Evolutionary conservation across 2,113 vertebrate genomes (phyloP).

Genomic region (Cyprinodon variegatus): DNA sequence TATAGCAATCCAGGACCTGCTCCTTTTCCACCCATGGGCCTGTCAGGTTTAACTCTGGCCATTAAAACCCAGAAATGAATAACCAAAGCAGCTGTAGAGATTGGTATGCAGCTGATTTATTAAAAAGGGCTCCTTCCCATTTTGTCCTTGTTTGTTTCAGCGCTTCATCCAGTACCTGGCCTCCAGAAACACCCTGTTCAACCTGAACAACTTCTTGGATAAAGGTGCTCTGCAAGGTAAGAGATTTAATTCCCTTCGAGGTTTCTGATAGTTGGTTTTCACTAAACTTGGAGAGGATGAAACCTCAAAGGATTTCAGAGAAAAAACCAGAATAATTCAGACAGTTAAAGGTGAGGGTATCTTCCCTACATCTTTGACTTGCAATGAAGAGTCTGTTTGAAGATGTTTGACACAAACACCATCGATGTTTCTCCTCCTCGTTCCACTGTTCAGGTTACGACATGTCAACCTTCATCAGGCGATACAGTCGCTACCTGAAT

Average conservation of each 20-base stretch:
- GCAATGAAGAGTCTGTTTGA: background rate
- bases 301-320: background rate
- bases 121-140: background rate
- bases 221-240: slow-evolving; percentile 91
- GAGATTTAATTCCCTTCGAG: too few relatives aligned
- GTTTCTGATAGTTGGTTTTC: background rate
- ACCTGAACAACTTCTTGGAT: slow-evolving; percentile 96
- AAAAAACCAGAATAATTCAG: background rate
- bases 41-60: too few relatives aligned
- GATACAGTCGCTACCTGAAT: slow-evolving; percentile 95
- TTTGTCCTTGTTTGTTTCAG: slow-evolving; percentile 68
- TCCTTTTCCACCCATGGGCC: too few relatives aligned
- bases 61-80: background rate
- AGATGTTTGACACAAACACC: background rate
- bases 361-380: too few relatives aligned
- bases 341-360: background rate
- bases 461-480: slow-evolving; percentile 95
- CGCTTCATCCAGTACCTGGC: slow-evolving; percentile 95
- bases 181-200: slow-evolving; percentile 93
- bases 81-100: background rate
- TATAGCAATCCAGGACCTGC: too few relatives aligned
- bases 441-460: slow-evolving; percentile 83
- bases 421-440: background rate
- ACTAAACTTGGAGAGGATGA: slow-evolving; percentile 12
- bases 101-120: background rate